Base-by-base conservation (phyloP, 2,888 invertebrate genomes). In the Cordilura impudica region DNA sequence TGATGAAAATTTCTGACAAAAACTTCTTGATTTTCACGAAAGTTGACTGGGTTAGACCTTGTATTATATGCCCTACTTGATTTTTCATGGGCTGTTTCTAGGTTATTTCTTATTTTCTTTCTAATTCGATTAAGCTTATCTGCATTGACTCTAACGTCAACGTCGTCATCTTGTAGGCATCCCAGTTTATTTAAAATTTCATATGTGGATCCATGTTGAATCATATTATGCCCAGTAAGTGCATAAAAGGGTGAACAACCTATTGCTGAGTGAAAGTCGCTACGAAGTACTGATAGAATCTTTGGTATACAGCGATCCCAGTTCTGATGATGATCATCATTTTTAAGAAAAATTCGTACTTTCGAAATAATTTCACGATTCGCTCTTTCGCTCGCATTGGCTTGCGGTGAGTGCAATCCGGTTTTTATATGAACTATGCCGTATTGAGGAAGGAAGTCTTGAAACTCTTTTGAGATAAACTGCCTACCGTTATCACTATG, bases 341-440 rank as follows among this genome's bases (percentile, higher is more conserved):
- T n/a, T n/a, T n/a, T n/a, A n/a, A n/a, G n/a, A n/a, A n/a, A n/a
- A n/a, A n/a, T n/a, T n/a, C n/a, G n/a, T n/a, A n/a, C n/a, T n/a
- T n/a, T n/a, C n/a, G n/a, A n/a, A n/a, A n/a, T n/a, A n/a, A n/a
- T n/a, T n/a, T n/a, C n/a, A n/a, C n/a, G n/a, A n/a, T n/a, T n/a
- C n/a, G n/a, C n/a, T n/a, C n/a, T n/a, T n/a, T n/a, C n/a, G n/a
- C n/a, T n/a, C n/a, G n/a, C n/a, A n/a, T 73, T 73, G 7, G 65
- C 65, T 26, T 74, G 73, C 0, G 66, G 66, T 3, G 72, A 53
- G 14, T 73, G 65, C 2, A 56, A 14, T 0, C 51, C 67, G 4
- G 71, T 71, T 19, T 53, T 53, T 1, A 56, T 26, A n/a, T 74
- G 66, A 0, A 10, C 16, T 6, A 74, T 31, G 4, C 67, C 53